Conservation (phyloP, 2,797 vertebrate genomes). For the Garrulus glandarius region DNA sequence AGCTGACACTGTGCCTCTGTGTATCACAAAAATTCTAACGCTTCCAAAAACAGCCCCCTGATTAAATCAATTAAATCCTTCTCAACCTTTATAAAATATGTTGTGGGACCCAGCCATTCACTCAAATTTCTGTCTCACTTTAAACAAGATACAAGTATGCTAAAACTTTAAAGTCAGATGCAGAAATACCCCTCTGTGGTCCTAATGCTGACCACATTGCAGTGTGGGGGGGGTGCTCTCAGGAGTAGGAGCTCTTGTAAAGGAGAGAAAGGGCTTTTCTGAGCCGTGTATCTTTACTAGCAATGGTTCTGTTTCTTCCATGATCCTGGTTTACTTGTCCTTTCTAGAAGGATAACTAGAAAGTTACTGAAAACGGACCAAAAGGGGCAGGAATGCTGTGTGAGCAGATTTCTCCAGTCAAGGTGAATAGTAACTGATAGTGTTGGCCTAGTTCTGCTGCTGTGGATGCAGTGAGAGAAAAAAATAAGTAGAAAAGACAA, state of each 20-base stretch:
- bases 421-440: background rate
- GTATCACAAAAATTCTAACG: background rate
- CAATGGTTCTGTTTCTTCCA: background rate
- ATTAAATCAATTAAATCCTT: background rate
- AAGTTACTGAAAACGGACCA: background rate
- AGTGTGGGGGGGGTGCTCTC: background rate
- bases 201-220: background rate
- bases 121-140: background rate
- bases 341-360: background rate
- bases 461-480: background rate
- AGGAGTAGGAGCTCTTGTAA: background rate
- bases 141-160: background rate
- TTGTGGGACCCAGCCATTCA: background rate
- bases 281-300: background rate
- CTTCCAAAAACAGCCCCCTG: background rate
- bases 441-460: background rate
- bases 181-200: background rate
- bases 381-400: background rate
- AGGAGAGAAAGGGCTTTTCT: background rate
- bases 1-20: background rate
- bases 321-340: background rate
- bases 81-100: background rate
- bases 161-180: background rate
- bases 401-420: background rate
- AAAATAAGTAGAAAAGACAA: background rate